Conservation (phyloP, 1,140 invertebrate species). For the Drosophila nebulosa region DNA sequence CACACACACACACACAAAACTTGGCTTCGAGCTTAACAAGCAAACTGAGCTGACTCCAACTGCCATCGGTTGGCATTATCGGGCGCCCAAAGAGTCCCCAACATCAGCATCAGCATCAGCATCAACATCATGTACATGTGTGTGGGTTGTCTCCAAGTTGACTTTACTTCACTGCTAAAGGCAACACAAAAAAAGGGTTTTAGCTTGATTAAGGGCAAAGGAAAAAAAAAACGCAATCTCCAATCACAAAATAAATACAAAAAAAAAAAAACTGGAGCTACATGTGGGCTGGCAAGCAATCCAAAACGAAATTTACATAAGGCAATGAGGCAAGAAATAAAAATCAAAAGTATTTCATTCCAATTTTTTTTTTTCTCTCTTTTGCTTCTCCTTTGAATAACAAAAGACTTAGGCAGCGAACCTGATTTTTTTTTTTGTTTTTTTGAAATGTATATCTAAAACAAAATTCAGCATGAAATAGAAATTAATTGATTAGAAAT, state of each 20-base stretch:
- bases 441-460: too few species aligned
- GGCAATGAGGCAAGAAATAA: conserved; percentile 43
- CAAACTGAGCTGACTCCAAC: conserved; percentile 48
- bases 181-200: conserved; percentile 48
- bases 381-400: conserved; percentile 33
- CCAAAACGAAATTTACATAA: conserved; percentile 56
- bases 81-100: conserved; percentile 33
- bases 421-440: conserved; percentile 32
- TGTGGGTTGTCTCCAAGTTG: conserved; percentile 61
- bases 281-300: conserved; percentile 52
- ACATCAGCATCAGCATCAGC: background rate
- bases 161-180: conserved; percentile 63
- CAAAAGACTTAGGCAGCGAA: conserved; percentile 52
- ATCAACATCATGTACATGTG: conserved; percentile 50
- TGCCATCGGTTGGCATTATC: conserved; percentile 70
- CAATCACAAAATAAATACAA: conserved; percentile 6
- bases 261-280: conserved; percentile 58
- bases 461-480: too few species aligned
- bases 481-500: too few species aligned
- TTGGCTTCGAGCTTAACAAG: conserved; percentile 73
- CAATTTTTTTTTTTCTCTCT: conserved; percentile 13
- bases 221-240: background rate
- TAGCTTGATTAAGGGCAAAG: conserved; percentile 73
- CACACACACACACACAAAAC: conserved; percentile 31
- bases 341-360: conserved; percentile 48